These are phyloP conservation scores for Halcyon chelicuti DNA, from an alignment of 2,797 vertebrate genomes.

Conservation along the genomic window DNA sequence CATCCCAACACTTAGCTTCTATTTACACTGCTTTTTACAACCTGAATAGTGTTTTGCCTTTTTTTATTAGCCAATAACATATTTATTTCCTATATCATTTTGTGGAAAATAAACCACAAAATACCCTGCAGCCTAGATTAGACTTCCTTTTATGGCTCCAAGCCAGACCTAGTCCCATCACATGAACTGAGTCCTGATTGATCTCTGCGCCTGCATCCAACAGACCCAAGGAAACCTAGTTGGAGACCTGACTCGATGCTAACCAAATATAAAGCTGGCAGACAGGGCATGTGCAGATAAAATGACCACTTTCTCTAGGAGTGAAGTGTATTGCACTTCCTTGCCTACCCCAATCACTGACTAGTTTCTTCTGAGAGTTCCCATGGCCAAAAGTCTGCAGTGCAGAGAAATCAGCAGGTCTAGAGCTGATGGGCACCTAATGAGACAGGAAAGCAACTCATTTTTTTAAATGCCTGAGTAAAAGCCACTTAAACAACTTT, in stretches of 20 bases:
- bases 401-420: background rate
- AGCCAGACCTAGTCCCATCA: background rate
- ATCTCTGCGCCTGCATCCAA: background rate
- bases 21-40: background rate
- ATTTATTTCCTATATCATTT: background rate
- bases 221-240: background rate
- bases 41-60: background rate
- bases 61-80: background rate
- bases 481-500: background rate
- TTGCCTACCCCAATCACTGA: no score
- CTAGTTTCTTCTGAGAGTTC: background rate
- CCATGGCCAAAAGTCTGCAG: background rate
- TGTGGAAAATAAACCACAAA: background rate
- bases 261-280: background rate
- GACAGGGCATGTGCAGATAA: rapidly evolving
- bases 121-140: background rate
- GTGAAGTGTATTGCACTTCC: background rate
- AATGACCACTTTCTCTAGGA: background rate
- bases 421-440: background rate
- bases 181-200: background rate
- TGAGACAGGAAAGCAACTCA: background rate
- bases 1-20: background rate
- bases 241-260: rapidly evolving
- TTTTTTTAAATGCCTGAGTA: background rate
- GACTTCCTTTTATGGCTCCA: background rate